Evolutionary conservation across 2,113 vertebrate genomes (phyloP).

Genomic region (Paedocypris sp.): DNA sequence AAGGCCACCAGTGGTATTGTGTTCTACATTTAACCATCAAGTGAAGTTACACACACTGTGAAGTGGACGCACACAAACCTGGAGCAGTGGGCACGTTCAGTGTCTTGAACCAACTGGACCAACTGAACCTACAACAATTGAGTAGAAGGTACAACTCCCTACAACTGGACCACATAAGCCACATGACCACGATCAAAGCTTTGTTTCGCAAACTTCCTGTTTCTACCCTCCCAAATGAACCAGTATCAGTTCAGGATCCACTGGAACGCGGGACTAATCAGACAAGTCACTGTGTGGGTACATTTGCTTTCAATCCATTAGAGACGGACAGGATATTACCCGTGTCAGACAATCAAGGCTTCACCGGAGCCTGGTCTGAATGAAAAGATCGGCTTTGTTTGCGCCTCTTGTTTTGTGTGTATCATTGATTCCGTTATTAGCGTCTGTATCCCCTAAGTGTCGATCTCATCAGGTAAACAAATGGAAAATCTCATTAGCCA

Average conservation of each 20-base stretch:
- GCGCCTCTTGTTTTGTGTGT: slow-evolving; percentile 5
- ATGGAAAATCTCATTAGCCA: slow-evolving; percentile 21
- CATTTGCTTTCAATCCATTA: slow-evolving; percentile 17
- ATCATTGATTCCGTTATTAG: slow-evolving; percentile 6
- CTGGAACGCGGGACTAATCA: slow-evolving; percentile 6
- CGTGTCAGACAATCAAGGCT: slow-evolving; percentile 17
- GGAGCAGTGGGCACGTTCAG: too few species aligned
- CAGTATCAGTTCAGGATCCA: neutral
- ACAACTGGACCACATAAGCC: too few species aligned
- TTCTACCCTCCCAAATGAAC: neutral
- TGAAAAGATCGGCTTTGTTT: slow-evolving; percentile 5
- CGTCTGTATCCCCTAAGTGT: neutral
- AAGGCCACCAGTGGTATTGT: too few species aligned
- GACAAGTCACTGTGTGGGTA: neutral
- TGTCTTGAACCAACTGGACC: too few species aligned
- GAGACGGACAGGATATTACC: neutral
- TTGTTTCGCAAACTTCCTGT: slow-evolving; percentile 12
- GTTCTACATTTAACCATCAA: too few species aligned
- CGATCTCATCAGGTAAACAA: neutral
- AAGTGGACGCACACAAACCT: too few species aligned
- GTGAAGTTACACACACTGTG: too few species aligned
- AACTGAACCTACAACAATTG: too few species aligned
- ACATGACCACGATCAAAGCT: too few species aligned
- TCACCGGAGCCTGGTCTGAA: slow-evolving; percentile 6
- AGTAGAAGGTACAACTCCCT: too few species aligned